Evolutionary conservation across 2,888 invertebrate species (phyloP).

Genomic region (Colletes collaris): DNA sequence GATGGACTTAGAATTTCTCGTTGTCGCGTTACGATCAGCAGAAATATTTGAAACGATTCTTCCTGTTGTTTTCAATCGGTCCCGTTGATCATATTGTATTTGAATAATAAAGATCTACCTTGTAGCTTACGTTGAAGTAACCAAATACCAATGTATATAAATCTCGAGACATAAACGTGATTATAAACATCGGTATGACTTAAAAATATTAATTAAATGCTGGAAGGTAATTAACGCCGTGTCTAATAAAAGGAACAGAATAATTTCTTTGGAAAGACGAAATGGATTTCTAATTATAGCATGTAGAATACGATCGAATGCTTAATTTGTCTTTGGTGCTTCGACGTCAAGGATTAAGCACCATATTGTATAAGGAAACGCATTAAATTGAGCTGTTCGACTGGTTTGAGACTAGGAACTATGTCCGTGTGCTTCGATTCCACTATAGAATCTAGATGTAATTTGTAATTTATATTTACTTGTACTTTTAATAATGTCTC

Average conservation of each 20-base stretch:
- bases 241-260: background rate
- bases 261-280: conserved; percentile 16
- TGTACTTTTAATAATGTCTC: background rate
- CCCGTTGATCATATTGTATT: too few relatives aligned
- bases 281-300: conserved; percentile 22
- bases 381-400: conserved; percentile 13
- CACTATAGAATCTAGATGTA: background rate
- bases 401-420: conserved; percentile 43
- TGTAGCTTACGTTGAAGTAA: too few relatives aligned
- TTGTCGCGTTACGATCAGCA: background rate
- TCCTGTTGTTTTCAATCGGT: background rate
- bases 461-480: background rate
- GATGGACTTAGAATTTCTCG: conserved; percentile 15
- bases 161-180: too few relatives aligned
- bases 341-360: conserved; percentile 17
- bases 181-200: too few relatives aligned
- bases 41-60: background rate
- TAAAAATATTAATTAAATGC: too few relatives aligned
- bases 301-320: conserved; percentile 15
- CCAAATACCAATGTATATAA: too few relatives aligned
- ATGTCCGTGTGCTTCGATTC: conserved; percentile 13
- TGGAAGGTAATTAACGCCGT: background rate
- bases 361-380: conserved; percentile 20
- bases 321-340: conserved; percentile 30
- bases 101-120: too few relatives aligned